A percentile compares a stretch with the other conserved stretches of the same genome.
These are phyloP conservation scores for Microplitis manilae DNA, from an alignment of 2,888 invertebrate genomes.

Conservation along the genomic window DNA sequence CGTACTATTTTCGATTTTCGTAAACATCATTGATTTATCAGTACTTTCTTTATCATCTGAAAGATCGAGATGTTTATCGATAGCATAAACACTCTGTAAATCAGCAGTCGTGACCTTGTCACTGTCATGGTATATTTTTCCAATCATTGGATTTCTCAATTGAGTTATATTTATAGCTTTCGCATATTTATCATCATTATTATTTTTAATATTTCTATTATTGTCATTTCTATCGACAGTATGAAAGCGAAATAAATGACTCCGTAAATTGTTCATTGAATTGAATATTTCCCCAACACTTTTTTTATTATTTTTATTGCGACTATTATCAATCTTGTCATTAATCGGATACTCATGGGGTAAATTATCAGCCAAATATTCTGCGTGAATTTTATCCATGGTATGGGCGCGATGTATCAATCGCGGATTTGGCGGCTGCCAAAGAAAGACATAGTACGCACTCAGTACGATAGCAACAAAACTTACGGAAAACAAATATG, in stretches of 20 bases:
- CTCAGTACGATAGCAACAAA: slow-evolving; percentile 87
- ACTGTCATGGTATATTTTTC: slow-evolving; percentile 22
- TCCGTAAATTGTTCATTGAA: slow-evolving; percentile 32
- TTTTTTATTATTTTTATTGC: background rate
- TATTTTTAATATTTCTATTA: slow-evolving; percentile 20
- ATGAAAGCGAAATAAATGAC: background rate
- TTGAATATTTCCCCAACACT: slow-evolving; percentile 16
- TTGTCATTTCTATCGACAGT: slow-evolving; percentile 21
- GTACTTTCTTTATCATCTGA: slow-evolving; percentile 1
- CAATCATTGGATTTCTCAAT: slow-evolving; percentile 7
- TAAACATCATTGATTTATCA: slow-evolving; percentile 34
- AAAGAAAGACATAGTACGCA: slow-evolving; percentile 86
- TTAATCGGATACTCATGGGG: background rate
- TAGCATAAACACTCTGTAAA: slow-evolving; percentile 42
- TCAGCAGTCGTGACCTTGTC: slow-evolving; percentile 14
- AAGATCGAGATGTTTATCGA: slow-evolving; percentile 20
- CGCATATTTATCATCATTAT: background rate
- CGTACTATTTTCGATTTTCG: slow-evolving; percentile 25
- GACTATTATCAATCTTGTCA: background rate
- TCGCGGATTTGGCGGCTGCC: slow-evolving; percentile 79
- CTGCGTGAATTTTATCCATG: slow-evolving; percentile 51
- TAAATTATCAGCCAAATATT: slow-evolving; percentile 48
- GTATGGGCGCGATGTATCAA: slow-evolving; percentile 57
- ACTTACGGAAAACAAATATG: slow-evolving; percentile 89
- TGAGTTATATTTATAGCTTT: background rate